Evolutionary conservation across 2,113 vertebrate species (phyloP), one percentile per base, ranked within the genome.

Genomic region (Colistium nudipinnis): DNA sequence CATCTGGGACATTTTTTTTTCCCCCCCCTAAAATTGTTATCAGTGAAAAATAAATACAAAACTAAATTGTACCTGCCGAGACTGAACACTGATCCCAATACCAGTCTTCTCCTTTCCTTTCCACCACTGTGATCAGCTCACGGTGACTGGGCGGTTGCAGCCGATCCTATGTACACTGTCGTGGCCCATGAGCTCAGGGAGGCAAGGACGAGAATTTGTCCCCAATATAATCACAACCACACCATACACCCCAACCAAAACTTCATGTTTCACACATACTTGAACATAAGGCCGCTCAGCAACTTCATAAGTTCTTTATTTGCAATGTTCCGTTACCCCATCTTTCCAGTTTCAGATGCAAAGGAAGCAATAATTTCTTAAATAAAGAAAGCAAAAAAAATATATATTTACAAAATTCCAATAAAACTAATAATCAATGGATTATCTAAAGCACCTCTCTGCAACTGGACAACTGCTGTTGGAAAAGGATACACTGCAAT

Each of bases 341-440:
- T 84, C 76, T 90, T 92, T 96, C 95, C 95, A 95, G 94, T 95
- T 95, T 92, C 93, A 89, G 90, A 93, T 90, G 94, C 93, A 94
- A 96, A 96, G 95, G 94, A 95, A 95, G 94, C 93, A 92, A 93
- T 92, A 92, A 94, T 95, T 92, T 94, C 94, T 94, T 95, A 95
- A 96, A 95, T 93, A 96, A 95, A 94, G 84, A 93, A 94, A 93
- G 88, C 85, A 90, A 91, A 93, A 93, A 91, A 74, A 85, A n/a
- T n/a, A n/a, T n/a, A 89, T 96, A 96, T 96, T 95, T 96, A 96
- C 94, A 96, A 94, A 93, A 90, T 87, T 88, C 94, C 90, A 94
- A 89, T 93, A 94, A 93, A 95, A 92, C 92, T 93, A 89, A 92
- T 93, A 94, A 95, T 95, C 93, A 92, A 85, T 87, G 93, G 90